Evolutionary conservation across 1,140 invertebrate species (phyloP).

Genomic region (Aphelenchoides avenae): DNA sequence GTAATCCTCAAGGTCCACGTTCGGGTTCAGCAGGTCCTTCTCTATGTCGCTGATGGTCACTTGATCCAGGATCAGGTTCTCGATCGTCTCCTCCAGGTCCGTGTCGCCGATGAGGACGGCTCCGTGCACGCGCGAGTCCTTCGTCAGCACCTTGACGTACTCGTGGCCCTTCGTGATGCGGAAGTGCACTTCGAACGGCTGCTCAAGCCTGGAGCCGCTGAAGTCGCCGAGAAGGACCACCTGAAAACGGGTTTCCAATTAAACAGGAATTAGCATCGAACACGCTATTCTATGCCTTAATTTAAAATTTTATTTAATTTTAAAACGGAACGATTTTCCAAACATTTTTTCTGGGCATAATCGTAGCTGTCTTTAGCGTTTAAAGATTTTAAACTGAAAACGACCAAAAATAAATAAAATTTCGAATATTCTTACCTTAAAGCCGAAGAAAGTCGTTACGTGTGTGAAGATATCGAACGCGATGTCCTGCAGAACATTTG

Average conservation of each 20-base stretch:
- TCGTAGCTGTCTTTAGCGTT: too few species aligned
- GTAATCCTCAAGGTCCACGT: conserved; percentile 31
- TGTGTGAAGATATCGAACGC: conserved; percentile 96
- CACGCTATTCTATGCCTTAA: too few species aligned
- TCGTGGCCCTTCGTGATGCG: conserved; percentile 28
- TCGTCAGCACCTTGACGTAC: conserved; percentile 64
- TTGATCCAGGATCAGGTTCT: conserved; percentile 33
- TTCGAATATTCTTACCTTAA: too few species aligned
- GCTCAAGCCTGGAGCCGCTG: conserved; percentile 10
- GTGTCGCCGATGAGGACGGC: conserved; percentile 93
- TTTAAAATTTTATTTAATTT: too few species aligned
- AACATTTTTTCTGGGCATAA: too few species aligned
- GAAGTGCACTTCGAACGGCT: conserved; percentile 30
- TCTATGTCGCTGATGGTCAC: conserved; percentile 32
- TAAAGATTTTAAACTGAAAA: too few species aligned
- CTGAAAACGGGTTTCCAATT: conserved; percentile 6
- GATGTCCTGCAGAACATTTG: conserved; percentile 71
- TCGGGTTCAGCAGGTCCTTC: conserved; percentile 21
- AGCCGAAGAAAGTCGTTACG: conserved; percentile 88
- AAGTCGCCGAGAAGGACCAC: conserved; percentile 46
- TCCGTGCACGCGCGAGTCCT: conserved; percentile 82
- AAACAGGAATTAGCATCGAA: background rate
- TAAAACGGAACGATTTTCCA: too few species aligned
- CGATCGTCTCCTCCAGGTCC: conserved; percentile 72
- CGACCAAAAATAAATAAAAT: too few species aligned